A percentile compares a stretch with the other conserved stretches of the same genome.
Conservation (phyloP, 2,113 vertebrate genomes). For the Aplodontia rufa region DNA sequence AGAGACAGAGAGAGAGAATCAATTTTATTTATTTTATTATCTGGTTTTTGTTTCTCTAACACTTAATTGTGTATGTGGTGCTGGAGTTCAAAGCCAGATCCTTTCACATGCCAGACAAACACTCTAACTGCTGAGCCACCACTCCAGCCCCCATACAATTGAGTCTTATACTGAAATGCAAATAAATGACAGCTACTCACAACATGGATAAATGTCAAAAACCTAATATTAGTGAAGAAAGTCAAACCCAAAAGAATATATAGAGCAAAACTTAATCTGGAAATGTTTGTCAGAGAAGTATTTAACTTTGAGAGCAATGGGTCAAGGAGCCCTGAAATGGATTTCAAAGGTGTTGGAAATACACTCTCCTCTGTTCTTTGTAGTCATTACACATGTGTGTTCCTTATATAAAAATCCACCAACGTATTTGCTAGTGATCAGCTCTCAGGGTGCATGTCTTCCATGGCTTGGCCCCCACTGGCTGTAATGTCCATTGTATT, state of each 20-base stretch:
- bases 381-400: neutral
- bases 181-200: neutral
- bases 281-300: neutral
- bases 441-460: accelerated
- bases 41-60: too few relatives aligned
- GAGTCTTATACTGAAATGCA: neutral
- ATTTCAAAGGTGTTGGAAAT: accelerated
- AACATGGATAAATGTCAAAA: neutral
- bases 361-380: neutral
- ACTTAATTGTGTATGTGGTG: too few relatives aligned
- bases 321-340: neutral
- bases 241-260: neutral
- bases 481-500: neutral
- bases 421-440: neutral
- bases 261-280: neutral
- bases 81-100: too few relatives aligned
- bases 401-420: neutral
- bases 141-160: too few relatives aligned
- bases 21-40: too few relatives aligned
- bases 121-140: too few relatives aligned
- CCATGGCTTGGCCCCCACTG: neutral
- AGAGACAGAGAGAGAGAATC: too few relatives aligned
- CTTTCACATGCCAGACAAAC: too few relatives aligned
- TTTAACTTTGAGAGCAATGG: neutral
- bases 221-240: neutral